These are phyloP conservation scores for Diogma glabrata DNA, from an alignment of 2,888 invertebrate genomes.

Conservation along the genomic window DNA sequence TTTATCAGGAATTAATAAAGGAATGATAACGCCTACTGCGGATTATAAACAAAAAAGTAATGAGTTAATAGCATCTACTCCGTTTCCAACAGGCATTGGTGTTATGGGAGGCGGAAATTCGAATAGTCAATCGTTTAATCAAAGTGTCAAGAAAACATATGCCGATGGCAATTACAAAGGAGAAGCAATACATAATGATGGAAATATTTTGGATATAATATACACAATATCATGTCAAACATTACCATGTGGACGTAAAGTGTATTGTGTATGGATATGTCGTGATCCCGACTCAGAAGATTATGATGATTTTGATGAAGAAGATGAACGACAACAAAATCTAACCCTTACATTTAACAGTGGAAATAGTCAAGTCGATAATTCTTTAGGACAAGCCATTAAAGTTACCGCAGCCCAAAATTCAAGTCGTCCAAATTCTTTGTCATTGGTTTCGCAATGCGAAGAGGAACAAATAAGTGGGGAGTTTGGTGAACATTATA, in stretches of 20 bases:
- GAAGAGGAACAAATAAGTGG: conserved; percentile 43
- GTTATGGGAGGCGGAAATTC: conserved; percentile 9
- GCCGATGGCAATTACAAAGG: conserved; percentile 25
- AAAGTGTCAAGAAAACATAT: conserved; percentile 15
- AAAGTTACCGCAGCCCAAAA: conserved; percentile 24
- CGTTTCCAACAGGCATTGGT: not conserved
- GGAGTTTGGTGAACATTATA: conserved; percentile 45
- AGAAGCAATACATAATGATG: conserved; percentile 25
- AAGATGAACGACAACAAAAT: conserved; percentile 26
- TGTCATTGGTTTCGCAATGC: conserved; percentile 43
- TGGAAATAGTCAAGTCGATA: conserved; percentile 35
- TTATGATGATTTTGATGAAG: conserved; percentile 16
- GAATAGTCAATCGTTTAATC: too few species aligned
- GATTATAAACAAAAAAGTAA: not conserved
- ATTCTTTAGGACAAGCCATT: conserved; percentile 28
- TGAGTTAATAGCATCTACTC: not conserved
- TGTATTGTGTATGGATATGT: conserved; percentile 52
- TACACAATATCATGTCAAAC: conserved; percentile 45
- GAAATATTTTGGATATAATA: conserved; percentile 24
- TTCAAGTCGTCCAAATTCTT: conserved; percentile 42
- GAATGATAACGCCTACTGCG: conserved; percentile 10
- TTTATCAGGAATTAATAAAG: not conserved
- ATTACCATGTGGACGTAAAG: conserved; percentile 38
- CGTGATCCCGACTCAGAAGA: conserved; percentile 35
- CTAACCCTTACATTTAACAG: conserved; percentile 36